These are phyloP conservation scores for Tupiocoris notatus DNA, from an alignment of 2,888 invertebrate species.

Conservation along the genomic window DNA sequence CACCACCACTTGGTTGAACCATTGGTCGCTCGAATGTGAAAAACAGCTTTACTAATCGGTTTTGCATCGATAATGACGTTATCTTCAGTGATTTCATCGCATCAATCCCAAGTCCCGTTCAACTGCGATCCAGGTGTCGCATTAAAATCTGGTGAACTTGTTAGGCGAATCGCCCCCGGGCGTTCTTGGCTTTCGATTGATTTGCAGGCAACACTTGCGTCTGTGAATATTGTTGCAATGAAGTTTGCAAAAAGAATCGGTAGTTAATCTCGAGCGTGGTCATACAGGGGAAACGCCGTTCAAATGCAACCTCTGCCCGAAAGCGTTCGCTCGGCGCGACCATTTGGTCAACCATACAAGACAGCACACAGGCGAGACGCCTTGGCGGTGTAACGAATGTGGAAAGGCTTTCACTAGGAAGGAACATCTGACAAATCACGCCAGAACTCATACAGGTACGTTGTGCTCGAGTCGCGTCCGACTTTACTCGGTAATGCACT, in stretches of 20 bases:
- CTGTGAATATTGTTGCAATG: slow-evolving; percentile 12
- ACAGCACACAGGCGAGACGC: slow-evolving; percentile 61
- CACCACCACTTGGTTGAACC: slow-evolving; percentile 51
- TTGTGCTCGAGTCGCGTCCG: too few relatives aligned
- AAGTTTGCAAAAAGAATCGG: slow-evolving; percentile 49
- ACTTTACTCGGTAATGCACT: slow-evolving; percentile 40
- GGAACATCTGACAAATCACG: slow-evolving; percentile 70
- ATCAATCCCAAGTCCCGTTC: too few relatives aligned
- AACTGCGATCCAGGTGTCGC: too few relatives aligned
- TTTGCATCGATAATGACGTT: too few relatives aligned
- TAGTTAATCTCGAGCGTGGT: slow-evolving; percentile 52
- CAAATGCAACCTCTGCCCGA: slow-evolving; percentile 52
- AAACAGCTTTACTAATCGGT: too few relatives aligned
- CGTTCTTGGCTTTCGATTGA: slow-evolving; percentile 50
- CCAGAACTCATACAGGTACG: slow-evolving; percentile 58
- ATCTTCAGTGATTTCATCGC: too few relatives aligned
- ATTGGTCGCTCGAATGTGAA: too few relatives aligned
- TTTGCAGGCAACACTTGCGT: slow-evolving; percentile 49
- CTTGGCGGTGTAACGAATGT: slow-evolving; percentile 75
- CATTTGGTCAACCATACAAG: slow-evolving; percentile 53
- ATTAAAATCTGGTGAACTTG: too few relatives aligned
- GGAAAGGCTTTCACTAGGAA: slow-evolving; percentile 77
- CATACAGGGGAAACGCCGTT: slow-evolving; percentile 53
- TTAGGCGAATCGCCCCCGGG: too few relatives aligned
- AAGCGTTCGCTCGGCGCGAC: slow-evolving; percentile 53